Evolutionary conservation across 2,797 vertebrate species (phyloP), one percentile per base, ranked within the genome.

Genomic region (Mormyrops boulengeri): DNA sequence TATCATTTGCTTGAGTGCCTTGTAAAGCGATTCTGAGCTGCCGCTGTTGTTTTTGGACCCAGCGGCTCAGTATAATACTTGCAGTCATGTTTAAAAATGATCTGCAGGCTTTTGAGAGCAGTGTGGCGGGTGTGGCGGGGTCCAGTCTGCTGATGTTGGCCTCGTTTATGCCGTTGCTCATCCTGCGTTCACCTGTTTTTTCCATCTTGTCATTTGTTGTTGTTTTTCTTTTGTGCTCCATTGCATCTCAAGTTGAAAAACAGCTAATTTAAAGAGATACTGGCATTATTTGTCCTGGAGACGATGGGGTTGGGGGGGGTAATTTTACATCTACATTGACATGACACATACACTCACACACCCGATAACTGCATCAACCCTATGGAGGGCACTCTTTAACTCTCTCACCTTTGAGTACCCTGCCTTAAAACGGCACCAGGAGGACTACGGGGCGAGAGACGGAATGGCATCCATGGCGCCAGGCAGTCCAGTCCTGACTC

Each of bases 1-100:
- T 92, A 85, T 91, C 85, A 22, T 91, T 89, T 92, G 90, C 91
- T 90, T 92, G 90, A 73, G 88, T 52, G 89, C 9, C 6, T 88
- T 88, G 69, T 41, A 17, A 88, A 86, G 52, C 11, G 73, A 88
- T 52, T 30, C 49, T 52, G 47, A 85, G 82, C 19, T 26, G 41
- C 82, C 12, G n/a, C 44, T 85, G 82, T 52, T 85, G 49, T 85
- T 85, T 52, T 89, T 85, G 89, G 89, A 90, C 91, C 69, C 89
- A 49, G 91, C 50, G 89, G 22, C 89, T 73, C 52, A 84, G 89
- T 92, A 91, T 92, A 91, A 91, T 88, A 91, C n/a, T 44, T 50
- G 82, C 86, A 91, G 90, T 93, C 91, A 90, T 88, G 50, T 89
- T 90, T 69, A 88, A 86, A 91, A 89, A 88, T 2, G 19, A 87